These are phyloP conservation scores for Pituophis catenifer DNA, from an alignment of 2,113 vertebrate genomes.

Conservation along the genomic window DNA sequence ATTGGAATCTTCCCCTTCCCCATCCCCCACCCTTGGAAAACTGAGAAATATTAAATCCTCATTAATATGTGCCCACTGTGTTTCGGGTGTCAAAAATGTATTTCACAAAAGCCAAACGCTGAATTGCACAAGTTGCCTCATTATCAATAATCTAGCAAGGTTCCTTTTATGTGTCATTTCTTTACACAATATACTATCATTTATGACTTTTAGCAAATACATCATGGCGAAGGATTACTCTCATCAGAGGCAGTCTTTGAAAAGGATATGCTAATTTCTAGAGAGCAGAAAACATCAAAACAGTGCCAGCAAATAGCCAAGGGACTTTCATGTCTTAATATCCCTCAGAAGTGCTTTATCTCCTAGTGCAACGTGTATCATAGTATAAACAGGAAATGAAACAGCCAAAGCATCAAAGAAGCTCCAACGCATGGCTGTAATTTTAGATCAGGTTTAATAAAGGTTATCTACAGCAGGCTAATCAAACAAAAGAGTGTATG, in stretches of 20 bases:
- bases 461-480: conserved; percentile 89
- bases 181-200: conserved; percentile 86
- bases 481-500: conserved; percentile 86
- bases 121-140: conserved; percentile 77
- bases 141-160: conserved; percentile 87
- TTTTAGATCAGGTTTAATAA: conserved; percentile 94
- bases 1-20: conserved; percentile 48
- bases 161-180: conserved; percentile 89
- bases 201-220: conserved; percentile 89
- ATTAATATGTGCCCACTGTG: conserved; percentile 74
- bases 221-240: conserved; percentile 87
- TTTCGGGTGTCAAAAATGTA: conserved; percentile 75
- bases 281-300: conserved; percentile 97
- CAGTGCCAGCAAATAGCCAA: conserved; percentile 94
- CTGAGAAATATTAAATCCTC: conserved; percentile 74
- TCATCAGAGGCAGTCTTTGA: conserved; percentile 86
- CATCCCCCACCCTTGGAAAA: neutral
- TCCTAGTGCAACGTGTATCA: conserved; percentile 85
- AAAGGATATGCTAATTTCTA: conserved; percentile 97
- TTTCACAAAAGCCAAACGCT: conserved; percentile 78
- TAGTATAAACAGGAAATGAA: conserved; percentile 89
- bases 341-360: conserved; percentile 95
- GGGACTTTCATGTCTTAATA: conserved; percentile 95
- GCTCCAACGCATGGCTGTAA: conserved; percentile 79
- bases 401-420: conserved; percentile 86